Conservation (phyloP, 2,888 invertebrate species). For the Stictocephala bisonia region DNA sequence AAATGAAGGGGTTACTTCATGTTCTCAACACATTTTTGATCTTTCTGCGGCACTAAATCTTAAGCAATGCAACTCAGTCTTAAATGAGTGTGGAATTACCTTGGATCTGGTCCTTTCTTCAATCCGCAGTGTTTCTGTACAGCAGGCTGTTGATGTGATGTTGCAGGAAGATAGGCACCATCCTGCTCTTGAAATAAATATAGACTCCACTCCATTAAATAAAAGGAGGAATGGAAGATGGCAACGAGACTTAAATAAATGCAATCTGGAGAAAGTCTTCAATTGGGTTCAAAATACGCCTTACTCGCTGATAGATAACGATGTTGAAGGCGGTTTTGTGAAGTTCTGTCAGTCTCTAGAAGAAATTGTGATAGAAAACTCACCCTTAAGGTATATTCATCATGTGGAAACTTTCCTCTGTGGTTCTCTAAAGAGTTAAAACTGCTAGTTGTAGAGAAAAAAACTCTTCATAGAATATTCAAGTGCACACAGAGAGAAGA, state of each 20-base stretch:
- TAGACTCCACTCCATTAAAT: neutral
- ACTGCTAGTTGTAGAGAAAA: neutral
- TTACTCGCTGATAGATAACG: neutral
- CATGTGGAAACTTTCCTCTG: too few relatives aligned
- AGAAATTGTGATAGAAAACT: neutral
- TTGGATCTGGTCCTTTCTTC: neutral
- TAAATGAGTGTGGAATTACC: constrained; percentile 1
- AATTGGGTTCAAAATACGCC: constrained; percentile 1
- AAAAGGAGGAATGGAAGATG: neutral
- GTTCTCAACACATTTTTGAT: constrained; percentile 8
- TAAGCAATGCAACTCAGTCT: constrained; percentile 1
- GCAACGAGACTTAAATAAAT: constrained; percentile 1
- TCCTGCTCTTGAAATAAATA: constrained; percentile 12
- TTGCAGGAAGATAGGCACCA: neutral
- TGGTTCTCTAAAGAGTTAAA: constrained; percentile 20
- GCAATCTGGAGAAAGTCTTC: neutral
- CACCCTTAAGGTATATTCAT: neutral
- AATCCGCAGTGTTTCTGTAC: neutral
- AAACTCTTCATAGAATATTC: neutral
- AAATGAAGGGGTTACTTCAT: neutral
- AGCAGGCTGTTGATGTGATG: neutral
- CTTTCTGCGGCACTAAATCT: neutral
- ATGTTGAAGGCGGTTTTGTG: neutral
- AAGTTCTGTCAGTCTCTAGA: neutral
- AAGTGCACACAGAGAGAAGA: neutral